A percentile compares a stretch with the other conserved stretches of the same genome.
Conservation (phyloP, 2,888 invertebrate species). For the Dorcus parallelipipedus region DNA sequence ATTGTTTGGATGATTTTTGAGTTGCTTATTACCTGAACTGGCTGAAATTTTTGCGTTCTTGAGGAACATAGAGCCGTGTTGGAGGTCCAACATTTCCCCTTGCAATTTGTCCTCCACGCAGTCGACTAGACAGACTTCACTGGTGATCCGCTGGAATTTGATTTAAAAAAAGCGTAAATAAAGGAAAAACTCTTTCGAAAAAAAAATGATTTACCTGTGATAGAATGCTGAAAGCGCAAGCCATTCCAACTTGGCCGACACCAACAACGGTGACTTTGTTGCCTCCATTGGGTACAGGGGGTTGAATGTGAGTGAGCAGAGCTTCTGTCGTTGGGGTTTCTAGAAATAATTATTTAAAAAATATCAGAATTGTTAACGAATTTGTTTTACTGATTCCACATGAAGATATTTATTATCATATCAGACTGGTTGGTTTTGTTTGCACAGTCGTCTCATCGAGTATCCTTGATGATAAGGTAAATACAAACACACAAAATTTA, state of each 20-base stretch:
- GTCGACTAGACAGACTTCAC: slow-evolving; percentile 78
- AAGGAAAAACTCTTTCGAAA: not conserved
- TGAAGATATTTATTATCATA: no score
- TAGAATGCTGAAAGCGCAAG: slow-evolving; percentile 79
- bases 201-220: slow-evolving; percentile 60
- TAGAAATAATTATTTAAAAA: slow-evolving; percentile 5
- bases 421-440: no score
- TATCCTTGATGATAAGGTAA: no score
- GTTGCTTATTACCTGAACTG: slow-evolving; percentile 52
- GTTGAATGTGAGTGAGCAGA: slow-evolving; percentile 20
- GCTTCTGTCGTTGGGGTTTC: slow-evolving; percentile 18
- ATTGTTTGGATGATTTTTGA: not conserved
- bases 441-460: no score
- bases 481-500: no score
- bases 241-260: slow-evolving; percentile 88
- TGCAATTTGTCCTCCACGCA: slow-evolving; percentile 76
- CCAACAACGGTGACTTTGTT: slow-evolving; percentile 86
- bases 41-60: slow-evolving; percentile 75
- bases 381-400: no score
- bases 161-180: not conserved
- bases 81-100: slow-evolving; percentile 87
- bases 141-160: slow-evolving; percentile 62
- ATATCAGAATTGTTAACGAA: no score
- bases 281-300: slow-evolving; percentile 41
- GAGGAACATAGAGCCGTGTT: slow-evolving; percentile 82